Evolutionary conservation across 2,113 vertebrate genomes (phyloP).

Genomic region (Oryzias curvinotus): DNA sequence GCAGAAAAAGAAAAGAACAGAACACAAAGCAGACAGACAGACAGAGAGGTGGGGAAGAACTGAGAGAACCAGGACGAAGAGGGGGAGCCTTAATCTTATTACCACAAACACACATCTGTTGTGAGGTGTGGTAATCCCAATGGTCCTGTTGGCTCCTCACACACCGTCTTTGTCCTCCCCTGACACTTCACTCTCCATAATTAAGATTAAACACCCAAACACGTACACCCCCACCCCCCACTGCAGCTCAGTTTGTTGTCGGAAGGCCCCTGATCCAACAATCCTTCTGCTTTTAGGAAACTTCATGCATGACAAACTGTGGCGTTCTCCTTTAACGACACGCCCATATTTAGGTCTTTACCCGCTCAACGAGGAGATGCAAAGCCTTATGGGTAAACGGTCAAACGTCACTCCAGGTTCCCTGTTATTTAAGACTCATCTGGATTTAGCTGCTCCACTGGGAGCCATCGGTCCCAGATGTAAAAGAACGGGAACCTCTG

Average conservation of each 20-base stretch:
- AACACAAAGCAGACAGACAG: neutral
- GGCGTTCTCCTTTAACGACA: neutral
- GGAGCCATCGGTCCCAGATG: neutral
- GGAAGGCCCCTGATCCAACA: neutral
- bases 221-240: neutral
- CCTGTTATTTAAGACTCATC: slow-evolving; percentile 16
- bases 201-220: slow-evolving; percentile 24
- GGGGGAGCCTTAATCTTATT: slow-evolving; percentile 45
- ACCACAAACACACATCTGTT: slow-evolving; percentile 34
- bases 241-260: neutral
- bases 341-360: neutral
- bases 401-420: neutral
- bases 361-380: neutral
- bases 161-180: slow-evolving; percentile 38
- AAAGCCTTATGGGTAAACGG: neutral
- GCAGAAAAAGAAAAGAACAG: neutral
- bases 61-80: neutral
- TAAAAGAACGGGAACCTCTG: neutral
- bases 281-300: neutral
- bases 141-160: slow-evolving; percentile 34
- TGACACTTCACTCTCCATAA: slow-evolving; percentile 41
- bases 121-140: slow-evolving; percentile 38
- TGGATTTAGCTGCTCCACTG: slow-evolving; percentile 4
- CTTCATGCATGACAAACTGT: neutral
- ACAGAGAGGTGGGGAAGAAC: slow-evolving; percentile 3